A percentile compares a stretch with the other conserved stretches of the same genome.
These are phyloP conservation scores for Drosophila nannoptera DNA, from an alignment of 1,140 invertebrate species.

Conservation along the genomic window DNA sequence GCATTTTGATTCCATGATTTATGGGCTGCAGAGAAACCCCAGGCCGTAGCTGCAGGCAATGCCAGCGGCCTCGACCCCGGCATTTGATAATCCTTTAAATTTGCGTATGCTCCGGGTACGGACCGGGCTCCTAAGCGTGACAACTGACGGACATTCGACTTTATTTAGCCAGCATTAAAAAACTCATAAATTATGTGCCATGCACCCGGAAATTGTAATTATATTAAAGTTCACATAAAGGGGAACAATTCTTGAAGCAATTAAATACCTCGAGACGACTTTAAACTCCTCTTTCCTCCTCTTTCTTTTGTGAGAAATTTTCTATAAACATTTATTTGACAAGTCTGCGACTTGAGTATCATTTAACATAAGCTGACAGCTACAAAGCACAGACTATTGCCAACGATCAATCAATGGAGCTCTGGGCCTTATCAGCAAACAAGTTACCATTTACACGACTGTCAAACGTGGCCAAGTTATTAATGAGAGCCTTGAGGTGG, in stretches of 20 bases:
- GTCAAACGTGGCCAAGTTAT: conserved; percentile 28
- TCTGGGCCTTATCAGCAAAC: conserved; percentile 14
- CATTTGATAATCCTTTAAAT: conserved; percentile 70
- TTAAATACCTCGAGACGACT: too few relatives aligned
- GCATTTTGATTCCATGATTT: conserved; percentile 73
- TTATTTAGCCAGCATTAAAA: conserved; percentile 48
- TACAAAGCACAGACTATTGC: conserved; percentile 44
- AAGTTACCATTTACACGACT: conserved; percentile 30
- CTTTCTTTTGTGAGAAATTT: too few relatives aligned
- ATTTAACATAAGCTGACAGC: conserved; percentile 50
- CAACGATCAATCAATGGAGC: conserved; percentile 47
- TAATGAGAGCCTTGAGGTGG: conserved; percentile 17
- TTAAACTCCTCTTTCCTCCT: too few relatives aligned
- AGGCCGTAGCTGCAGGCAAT: conserved; percentile 2
- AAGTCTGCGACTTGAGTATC: conserved; percentile 1
- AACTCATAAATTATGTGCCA: conserved; percentile 44
- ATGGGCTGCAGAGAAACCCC: conserved; percentile 43
- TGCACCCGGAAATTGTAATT: conserved; percentile 15
- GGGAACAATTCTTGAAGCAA: neutral
- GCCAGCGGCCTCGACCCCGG: conserved; percentile 16
- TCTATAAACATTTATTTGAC: conserved; percentile 11
- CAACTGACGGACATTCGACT: conserved; percentile 61
- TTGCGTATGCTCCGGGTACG: conserved; percentile 49
- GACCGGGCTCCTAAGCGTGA: conserved; percentile 23
- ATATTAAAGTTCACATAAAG: neutral